Evolutionary conservation across 2,113 vertebrate species (phyloP).

Genomic region (Myrmophylax atrothorax): DNA sequence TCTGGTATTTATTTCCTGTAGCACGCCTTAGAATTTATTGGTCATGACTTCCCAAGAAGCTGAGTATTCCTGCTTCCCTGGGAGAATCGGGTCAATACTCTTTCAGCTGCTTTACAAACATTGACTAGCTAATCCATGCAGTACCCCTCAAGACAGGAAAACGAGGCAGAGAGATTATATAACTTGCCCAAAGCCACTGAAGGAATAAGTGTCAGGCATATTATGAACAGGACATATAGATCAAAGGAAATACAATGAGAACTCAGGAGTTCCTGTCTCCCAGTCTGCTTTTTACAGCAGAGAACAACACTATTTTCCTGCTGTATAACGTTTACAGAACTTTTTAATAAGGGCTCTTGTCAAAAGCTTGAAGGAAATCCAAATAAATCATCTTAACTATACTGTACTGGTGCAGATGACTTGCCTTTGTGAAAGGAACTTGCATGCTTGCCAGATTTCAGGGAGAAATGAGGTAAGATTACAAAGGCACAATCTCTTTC

Average conservation of each 20-base stretch:
- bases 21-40: neutral
- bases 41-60: neutral
- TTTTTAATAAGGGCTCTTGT: neutral
- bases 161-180: slow-evolving; percentile 32
- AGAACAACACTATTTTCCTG: neutral
- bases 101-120: slow-evolving; percentile 37
- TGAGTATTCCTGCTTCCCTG: neutral
- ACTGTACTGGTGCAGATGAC: neutral
- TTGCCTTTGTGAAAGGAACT: neutral
- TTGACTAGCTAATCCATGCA: slow-evolving; percentile 34
- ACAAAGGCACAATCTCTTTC: neutral
- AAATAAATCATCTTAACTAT: slow-evolving; percentile 19
- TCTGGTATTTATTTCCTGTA: slow-evolving; percentile 8
- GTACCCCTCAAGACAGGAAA: slow-evolving; percentile 20
- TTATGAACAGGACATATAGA: slow-evolving; percentile 20
- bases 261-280: slow-evolving; percentile 20
- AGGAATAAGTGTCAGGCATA: slow-evolving; percentile 43
- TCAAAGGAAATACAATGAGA: slow-evolving; percentile 48
- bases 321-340: neutral
- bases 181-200: slow-evolving; percentile 42
- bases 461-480: neutral
- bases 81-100: slow-evolving; percentile 6
- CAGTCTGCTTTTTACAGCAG: neutral
- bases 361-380: slow-evolving; percentile 28
- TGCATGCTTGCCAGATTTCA: neutral